These are phyloP conservation scores for Cataglyphis hispanica DNA, from an alignment of 1,140 invertebrate genomes.

Conservation along the genomic window DNA sequence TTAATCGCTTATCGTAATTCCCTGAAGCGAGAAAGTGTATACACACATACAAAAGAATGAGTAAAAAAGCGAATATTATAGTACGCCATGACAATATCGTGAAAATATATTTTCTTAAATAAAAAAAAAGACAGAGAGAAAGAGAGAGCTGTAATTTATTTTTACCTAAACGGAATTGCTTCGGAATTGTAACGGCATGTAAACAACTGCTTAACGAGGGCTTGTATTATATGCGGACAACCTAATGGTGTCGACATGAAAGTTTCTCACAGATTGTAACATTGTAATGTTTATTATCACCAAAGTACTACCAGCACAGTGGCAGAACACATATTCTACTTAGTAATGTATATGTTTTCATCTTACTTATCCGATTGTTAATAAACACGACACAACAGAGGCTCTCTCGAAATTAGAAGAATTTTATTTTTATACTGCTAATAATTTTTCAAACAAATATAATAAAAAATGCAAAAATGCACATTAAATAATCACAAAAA, in stretches of 20 bases:
- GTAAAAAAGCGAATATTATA: not conserved
- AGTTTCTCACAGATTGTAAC: not conserved
- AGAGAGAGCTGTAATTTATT: constrained; percentile 9
- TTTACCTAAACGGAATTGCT: constrained; percentile 13
- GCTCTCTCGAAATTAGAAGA: not conserved
- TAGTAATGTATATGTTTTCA: constrained; percentile 25
- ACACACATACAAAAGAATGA: not conserved
- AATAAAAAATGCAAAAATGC: not conserved
- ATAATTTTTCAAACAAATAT: not conserved
- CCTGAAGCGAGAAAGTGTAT: not conserved
- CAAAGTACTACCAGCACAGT: not conserved
- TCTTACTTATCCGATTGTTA: not conserved
- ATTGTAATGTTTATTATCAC: constrained; percentile 18
- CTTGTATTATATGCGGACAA: constrained; percentile 56
- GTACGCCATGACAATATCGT: not conserved
- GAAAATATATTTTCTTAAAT: constrained; percentile 32
- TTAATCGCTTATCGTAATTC: not conserved
- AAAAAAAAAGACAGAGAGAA: too few relatives aligned
- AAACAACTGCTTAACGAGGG: constrained; percentile 67
- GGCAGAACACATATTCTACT: not conserved
- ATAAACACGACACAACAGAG: not conserved
- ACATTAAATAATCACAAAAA: not conserved
- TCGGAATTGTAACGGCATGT: constrained; percentile 57
- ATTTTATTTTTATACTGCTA: not conserved
- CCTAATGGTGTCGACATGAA: constrained; percentile 25